phyloP scores from a whole-genome alignment of 1,140 invertebrate genomes.

The Penaeus japonicus region DNA sequence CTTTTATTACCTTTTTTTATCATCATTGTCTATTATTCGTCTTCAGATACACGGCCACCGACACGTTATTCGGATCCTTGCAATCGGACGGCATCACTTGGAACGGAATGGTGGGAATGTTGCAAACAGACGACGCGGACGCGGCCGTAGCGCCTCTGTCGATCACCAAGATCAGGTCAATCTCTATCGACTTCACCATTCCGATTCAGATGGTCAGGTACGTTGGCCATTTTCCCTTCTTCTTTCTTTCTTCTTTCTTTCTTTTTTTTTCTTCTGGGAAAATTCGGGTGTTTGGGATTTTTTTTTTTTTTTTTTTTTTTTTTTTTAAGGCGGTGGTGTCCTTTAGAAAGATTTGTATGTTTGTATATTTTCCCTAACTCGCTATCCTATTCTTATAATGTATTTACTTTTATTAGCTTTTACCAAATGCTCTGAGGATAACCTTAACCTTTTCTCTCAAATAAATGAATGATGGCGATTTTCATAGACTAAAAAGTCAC shows the following conservation, averaged over 20 bases:
- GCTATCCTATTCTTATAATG: too few species aligned
- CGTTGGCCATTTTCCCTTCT: not conserved
- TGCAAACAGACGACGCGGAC: slow-evolving; percentile 43
- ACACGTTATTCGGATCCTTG: slow-evolving; percentile 46
- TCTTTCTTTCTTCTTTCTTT: not conserved
- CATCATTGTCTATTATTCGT: too few species aligned
- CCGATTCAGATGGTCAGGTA: slow-evolving; percentile 50
- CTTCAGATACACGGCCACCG: slow-evolving; percentile 41
- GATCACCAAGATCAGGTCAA: slow-evolving; percentile 43
- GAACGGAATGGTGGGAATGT: slow-evolving; percentile 55
- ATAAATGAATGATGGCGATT: too few species aligned
- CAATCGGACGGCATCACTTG: slow-evolving; percentile 40
- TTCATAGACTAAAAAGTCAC: too few species aligned
- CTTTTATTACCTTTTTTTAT: not conserved
- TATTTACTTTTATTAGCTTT: too few species aligned
- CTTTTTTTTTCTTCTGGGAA: not conserved
- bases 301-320: not conserved
- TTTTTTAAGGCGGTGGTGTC: too few species aligned
- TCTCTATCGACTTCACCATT: slow-evolving; percentile 50
- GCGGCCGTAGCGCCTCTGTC: slow-evolving; percentile 48
- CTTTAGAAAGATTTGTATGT: too few species aligned
- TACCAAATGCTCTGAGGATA: too few species aligned
- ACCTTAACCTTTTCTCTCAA: too few species aligned
- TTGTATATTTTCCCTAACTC: too few species aligned
- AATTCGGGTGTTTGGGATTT: not conserved